These are phyloP conservation scores for Cervus canadensis DNA, from an alignment of 2,113 vertebrate species.

Conservation along the genomic window DNA sequence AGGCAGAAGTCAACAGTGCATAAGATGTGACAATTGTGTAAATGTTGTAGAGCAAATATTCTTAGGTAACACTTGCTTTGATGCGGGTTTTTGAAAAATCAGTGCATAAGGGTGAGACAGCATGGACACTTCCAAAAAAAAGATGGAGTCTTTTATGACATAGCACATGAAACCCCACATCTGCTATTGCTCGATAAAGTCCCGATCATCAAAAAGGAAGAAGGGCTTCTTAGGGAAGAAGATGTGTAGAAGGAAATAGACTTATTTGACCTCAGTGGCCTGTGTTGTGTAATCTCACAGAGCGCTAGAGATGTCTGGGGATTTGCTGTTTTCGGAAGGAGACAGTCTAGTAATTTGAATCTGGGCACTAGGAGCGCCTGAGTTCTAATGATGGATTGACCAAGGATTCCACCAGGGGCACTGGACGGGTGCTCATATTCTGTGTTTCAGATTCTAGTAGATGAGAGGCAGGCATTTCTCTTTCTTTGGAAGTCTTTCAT, in stretches of 20 bases:
- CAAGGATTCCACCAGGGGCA: neutral
- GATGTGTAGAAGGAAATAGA: conserved; percentile 23
- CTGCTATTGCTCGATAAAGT: neutral
- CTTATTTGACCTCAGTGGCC: conserved; percentile 44
- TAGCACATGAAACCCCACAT: neutral
- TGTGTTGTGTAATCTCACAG: conserved; percentile 27
- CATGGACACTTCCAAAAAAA: neutral
- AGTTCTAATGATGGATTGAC: conserved; percentile 18
- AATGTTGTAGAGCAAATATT: neutral
- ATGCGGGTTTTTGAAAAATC: neutral
- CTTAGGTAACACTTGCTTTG: neutral
- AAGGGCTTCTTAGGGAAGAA: conserved; percentile 1
- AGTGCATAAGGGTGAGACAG: neutral
- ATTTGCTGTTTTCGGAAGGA: conserved; percentile 65
- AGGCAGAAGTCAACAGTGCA: neutral
- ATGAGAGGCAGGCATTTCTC: neutral
- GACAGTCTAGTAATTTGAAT: conserved; percentile 65
- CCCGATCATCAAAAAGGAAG: neutral
- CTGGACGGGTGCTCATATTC: neutral
- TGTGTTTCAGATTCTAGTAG: conserved; percentile 11
- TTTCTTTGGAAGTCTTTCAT: neutral
- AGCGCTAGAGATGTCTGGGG: conserved; percentile 35
- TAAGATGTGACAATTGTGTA: neutral
- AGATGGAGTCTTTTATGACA: neutral
- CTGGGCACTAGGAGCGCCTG: neutral